A percentile compares a stretch with the other conserved stretches of the same genome.
Evolutionary conservation across 2,797 vertebrate genomes (phyloP).

Genomic region (Glossophaga mutica): DNA sequence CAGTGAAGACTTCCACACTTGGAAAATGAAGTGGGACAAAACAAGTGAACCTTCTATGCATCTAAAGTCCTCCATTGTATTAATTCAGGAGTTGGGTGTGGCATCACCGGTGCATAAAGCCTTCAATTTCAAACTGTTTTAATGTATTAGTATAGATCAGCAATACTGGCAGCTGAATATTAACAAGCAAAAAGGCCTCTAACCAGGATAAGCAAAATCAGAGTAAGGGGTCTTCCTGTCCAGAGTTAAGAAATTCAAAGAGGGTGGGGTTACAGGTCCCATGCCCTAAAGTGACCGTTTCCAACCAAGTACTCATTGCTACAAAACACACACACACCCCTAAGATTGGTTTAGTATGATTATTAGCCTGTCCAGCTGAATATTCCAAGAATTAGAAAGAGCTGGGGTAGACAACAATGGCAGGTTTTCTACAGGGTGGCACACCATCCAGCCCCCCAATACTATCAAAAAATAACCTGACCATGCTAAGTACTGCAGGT

Average conservation of each 20-base stretch:
- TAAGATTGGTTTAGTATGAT: background rate
- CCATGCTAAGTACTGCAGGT: background rate
- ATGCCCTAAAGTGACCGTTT: background rate
- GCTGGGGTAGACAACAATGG: background rate
- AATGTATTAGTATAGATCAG: background rate
- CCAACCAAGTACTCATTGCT: background rate
- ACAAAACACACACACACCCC: background rate
- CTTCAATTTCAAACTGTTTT: background rate
- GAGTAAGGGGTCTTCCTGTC: background rate
- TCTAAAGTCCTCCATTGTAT: background rate
- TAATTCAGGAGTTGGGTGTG: slow-evolving; percentile 10
- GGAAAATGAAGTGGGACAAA: slow-evolving; percentile 15
- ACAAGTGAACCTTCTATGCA: background rate
- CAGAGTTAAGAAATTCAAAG: background rate
- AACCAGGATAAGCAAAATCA: background rate
- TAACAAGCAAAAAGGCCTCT: background rate
- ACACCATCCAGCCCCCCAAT: background rate
- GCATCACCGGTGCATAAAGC: background rate
- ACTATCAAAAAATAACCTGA: background rate
- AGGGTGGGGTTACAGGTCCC: background rate
- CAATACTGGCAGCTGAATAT: background rate
- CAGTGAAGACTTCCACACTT: background rate
- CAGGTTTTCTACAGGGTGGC: slow-evolving; percentile 30
- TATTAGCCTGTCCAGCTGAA: background rate
- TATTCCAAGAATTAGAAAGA: background rate